Evolutionary conservation across 1,140 invertebrate species (phyloP).

Genomic region (Drosophila eugracilis): DNA sequence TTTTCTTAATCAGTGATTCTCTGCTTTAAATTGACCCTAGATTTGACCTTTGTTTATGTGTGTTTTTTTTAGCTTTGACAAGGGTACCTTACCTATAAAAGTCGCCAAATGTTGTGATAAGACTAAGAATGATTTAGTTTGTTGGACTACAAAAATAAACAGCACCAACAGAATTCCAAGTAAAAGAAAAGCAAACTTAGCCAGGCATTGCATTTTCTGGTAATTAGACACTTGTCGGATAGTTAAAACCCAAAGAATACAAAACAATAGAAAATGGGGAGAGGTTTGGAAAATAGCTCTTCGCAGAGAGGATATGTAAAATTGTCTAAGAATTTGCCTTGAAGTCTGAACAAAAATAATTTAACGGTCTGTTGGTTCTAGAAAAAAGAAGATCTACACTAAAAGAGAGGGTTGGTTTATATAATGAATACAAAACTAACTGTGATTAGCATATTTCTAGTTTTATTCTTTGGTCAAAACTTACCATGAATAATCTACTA

Average conservation of each 20-base stretch:
- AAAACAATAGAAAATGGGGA: conserved; percentile 12
- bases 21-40: conserved; percentile 20
- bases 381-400: conserved; percentile 7
- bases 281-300: conserved; percentile 12
- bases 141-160: conserved; percentile 1
- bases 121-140: conserved; percentile 8
- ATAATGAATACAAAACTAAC: conserved; percentile 20
- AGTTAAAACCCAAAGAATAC: conserved; percentile 26
- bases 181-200: conserved; percentile 12
- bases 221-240: conserved; percentile 66
- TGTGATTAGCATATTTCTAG: conserved; percentile 31
- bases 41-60: conserved; percentile 34
- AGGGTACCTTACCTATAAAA: conserved; percentile 53
- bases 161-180: background rate
- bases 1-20: conserved; percentile 44
- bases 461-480: no score
- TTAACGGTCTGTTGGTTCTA: conserved; percentile 59
- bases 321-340: conserved; percentile 33
- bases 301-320: conserved; percentile 10
- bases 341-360: conserved; percentile 50
- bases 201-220: conserved; percentile 54
- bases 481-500: no score
- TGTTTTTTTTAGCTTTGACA: conserved; percentile 22
- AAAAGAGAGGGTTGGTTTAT: conserved; percentile 19
- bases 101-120: conserved; percentile 48